Percentiles rank a stretch among this genome's conserved stretches.
Evolutionary conservation across 2,797 vertebrate species (phyloP).

Genomic region (Crocodylus rhombifer): DNA sequence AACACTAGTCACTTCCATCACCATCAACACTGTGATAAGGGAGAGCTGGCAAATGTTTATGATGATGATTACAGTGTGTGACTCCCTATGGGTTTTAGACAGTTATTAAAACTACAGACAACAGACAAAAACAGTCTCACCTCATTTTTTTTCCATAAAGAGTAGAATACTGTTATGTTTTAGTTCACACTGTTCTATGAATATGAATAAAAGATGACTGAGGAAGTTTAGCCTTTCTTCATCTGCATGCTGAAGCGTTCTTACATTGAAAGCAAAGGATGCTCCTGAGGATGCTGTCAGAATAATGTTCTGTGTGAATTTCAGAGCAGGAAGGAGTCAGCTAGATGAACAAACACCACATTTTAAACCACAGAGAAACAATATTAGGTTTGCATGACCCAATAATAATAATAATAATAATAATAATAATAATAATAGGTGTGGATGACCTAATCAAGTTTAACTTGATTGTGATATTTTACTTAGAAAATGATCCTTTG

Average conservation of each 20-base stretch:
- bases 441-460: too few relatives aligned
- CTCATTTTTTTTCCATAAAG: background rate
- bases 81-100: background rate
- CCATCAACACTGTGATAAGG: background rate
- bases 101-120: background rate
- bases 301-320: background rate
- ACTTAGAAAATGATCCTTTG: too few relatives aligned
- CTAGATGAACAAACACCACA: background rate
- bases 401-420: too few relatives aligned
- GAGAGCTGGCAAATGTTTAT: background rate
- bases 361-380: background rate
- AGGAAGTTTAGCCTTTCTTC: background rate
- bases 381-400: background rate
- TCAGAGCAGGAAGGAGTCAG: background rate
- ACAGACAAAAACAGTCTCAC: background rate
- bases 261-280: background rate
- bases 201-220: background rate
- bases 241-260: background rate
- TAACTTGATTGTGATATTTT: too few relatives aligned
- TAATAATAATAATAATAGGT: too few relatives aligned
- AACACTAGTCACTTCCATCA: too few relatives aligned
- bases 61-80: background rate
- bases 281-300: background rate
- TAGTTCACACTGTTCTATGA: background rate
- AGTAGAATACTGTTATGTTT: background rate